A percentile compares a stretch with the other conserved stretches of the same genome.
These are phyloP conservation scores for Bradysia coprophila DNA, from an alignment of 1,140 invertebrate species.

Conservation along the genomic window DNA sequence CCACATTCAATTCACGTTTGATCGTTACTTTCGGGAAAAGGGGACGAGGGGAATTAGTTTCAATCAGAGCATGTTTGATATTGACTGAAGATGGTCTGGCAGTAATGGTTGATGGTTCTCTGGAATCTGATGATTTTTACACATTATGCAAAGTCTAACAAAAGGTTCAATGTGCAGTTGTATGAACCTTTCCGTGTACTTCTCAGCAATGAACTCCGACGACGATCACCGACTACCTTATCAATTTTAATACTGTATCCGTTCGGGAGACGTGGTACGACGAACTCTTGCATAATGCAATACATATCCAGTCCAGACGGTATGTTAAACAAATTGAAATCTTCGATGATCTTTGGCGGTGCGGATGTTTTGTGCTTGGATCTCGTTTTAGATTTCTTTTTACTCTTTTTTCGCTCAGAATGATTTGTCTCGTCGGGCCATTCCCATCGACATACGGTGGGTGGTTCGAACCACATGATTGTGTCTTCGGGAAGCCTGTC, in stretches of 20 bases:
- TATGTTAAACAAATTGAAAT: constrained; percentile 18
- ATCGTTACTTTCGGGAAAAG: constrained; percentile 14
- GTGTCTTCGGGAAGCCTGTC: constrained; percentile 44
- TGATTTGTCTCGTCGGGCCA: constrained; percentile 16
- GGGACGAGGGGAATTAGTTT: constrained; percentile 13
- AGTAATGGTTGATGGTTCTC: too few relatives aligned
- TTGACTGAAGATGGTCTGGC: not conserved
- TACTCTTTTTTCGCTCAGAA: constrained; percentile 13
- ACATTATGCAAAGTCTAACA: too few relatives aligned
- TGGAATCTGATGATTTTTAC: too few relatives aligned
- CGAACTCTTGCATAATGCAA: constrained; percentile 18
- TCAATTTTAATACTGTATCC: constrained; percentile 14
- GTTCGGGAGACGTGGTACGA: constrained; percentile 19
- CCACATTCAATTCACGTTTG: constrained; percentile 5
- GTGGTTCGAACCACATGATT: constrained; percentile 71
- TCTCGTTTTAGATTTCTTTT: constrained; percentile 4
- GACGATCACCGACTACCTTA: too few relatives aligned
- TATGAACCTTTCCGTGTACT: too few relatives aligned
- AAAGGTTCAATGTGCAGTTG: too few relatives aligned
- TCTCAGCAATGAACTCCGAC: too few relatives aligned
- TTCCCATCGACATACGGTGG: constrained; percentile 61
- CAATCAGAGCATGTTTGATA: not conserved
- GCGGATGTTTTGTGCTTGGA: not conserved
- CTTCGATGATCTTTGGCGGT: constrained; percentile 8
- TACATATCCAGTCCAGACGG: constrained; percentile 18